Evolutionary conservation across 1,140 invertebrate genomes (phyloP).

Genomic region (Brachionus paranguensis): DNA sequence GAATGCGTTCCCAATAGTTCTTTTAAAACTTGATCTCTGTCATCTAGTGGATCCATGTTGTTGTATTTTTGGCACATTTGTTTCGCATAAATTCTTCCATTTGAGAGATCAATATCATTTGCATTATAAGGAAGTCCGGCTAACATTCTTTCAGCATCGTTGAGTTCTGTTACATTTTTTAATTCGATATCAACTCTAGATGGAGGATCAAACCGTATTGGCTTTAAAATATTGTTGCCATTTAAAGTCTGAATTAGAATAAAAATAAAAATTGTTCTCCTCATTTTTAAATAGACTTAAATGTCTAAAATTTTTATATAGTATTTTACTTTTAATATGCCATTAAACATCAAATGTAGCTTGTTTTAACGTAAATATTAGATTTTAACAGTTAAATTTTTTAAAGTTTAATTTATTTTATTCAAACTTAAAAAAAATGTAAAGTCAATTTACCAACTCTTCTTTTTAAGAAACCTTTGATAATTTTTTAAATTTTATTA

Average conservation of each 20-base stretch:
- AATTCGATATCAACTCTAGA: background rate
- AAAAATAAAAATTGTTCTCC: background rate
- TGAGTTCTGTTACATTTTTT: background rate
- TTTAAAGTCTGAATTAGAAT: background rate
- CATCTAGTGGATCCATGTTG: background rate
- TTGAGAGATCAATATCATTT: background rate
- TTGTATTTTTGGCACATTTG: background rate
- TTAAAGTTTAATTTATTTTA: background rate
- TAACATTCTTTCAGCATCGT: conserved; percentile 18
- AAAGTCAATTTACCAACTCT: no score
- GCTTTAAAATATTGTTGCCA: background rate
- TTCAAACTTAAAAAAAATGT: background rate
- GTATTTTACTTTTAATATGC: background rate
- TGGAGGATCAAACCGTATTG: background rate
- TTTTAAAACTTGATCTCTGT: background rate
- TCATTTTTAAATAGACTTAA: background rate
- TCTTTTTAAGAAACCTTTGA: no score
- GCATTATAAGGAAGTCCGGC: conserved; percentile 7
- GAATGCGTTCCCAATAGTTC: conserved; percentile 11
- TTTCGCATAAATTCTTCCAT: background rate
- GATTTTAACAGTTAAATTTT: background rate
- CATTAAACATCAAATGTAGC: background rate
- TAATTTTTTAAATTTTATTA: no score
- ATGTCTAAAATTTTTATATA: background rate
- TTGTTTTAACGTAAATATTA: background rate